Percentiles rank a stretch among this genome's conserved stretches.
phyloP scores from a whole-genome alignment of 2,113 vertebrate genomes.

The Etia nguti region DNA sequence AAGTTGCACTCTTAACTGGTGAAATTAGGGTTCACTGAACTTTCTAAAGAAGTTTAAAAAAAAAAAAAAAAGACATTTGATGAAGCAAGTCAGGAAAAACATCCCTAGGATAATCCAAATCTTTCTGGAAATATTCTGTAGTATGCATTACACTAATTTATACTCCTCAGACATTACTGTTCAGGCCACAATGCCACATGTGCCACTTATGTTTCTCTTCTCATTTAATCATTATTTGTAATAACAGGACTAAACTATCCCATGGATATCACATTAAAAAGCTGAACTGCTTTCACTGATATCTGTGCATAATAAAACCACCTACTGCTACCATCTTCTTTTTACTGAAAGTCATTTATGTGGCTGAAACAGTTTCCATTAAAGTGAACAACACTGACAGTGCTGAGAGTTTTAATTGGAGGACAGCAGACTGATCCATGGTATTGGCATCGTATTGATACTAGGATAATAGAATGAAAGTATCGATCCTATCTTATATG shows the following conservation, averaged over 20 bases:
- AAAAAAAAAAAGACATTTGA: not conserved
- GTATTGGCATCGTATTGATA: not conserved
- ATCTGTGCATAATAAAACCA: not conserved
- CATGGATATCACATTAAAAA: not conserved
- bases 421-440: not conserved
- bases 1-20: not conserved
- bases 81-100: not conserved
- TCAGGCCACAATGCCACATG: not conserved
- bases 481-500: rapidly evolving
- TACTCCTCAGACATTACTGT: not conserved
- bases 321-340: not conserved
- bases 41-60: rapidly evolving
- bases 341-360: not conserved
- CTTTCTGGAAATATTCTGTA: not conserved
- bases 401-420: not conserved
- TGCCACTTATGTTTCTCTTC: not conserved
- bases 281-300: not conserved
- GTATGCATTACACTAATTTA: not conserved
- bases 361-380: not conserved
- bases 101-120: not conserved
- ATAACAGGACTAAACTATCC: not conserved
- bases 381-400: not conserved
- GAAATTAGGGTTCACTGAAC: not conserved
- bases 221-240: not conserved
- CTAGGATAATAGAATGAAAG: rapidly evolving